Percentiles rank a stretch among this genome's conserved stretches.
These are phyloP conservation scores for Myocastor coypus DNA, from an alignment of 2,113 vertebrate species.

Conservation along the genomic window DNA sequence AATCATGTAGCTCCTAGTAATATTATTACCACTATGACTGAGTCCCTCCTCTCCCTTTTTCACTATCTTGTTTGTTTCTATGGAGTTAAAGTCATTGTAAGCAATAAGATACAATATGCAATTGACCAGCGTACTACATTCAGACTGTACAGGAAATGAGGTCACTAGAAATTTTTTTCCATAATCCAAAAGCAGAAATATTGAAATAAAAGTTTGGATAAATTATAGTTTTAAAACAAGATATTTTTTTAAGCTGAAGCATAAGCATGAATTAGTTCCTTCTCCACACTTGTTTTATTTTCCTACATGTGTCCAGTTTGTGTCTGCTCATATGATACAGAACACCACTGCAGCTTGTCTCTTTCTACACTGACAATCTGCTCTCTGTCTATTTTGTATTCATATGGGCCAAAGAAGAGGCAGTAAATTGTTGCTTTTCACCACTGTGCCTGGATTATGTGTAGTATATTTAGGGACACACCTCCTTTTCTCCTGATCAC, in stretches of 20 bases:
- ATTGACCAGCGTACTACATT: not conserved
- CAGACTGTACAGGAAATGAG: constrained; percentile 31
- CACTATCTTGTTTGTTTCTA: constrained; percentile 23
- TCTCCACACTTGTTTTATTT: not conserved
- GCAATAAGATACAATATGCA: not conserved
- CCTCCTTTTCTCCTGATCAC: constrained; percentile 57
- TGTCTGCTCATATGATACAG: not conserved
- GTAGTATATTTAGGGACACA: constrained; percentile 49
- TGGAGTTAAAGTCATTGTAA: constrained; percentile 40
- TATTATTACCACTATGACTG: not conserved
- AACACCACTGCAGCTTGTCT: not conserved
- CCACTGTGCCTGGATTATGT: not conserved
- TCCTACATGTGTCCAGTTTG: not conserved
- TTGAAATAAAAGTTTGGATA: constrained; percentile 53
- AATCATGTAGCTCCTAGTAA: not conserved
- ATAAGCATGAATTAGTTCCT: constrained; percentile 43
- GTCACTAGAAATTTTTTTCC: constrained; percentile 51
- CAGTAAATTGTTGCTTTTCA: constrained; percentile 47
- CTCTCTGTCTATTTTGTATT: constrained; percentile 54
- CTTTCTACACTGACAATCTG: not conserved
- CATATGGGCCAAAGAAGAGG: not conserved
- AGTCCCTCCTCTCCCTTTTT: not conserved
- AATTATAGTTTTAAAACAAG: constrained; percentile 52
- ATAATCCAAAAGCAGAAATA: constrained; percentile 59
- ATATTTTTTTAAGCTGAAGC: not conserved